phyloP scores from a whole-genome alignment of 2,797 vertebrate species.

The Dendrocincla fuliginosa region DNA sequence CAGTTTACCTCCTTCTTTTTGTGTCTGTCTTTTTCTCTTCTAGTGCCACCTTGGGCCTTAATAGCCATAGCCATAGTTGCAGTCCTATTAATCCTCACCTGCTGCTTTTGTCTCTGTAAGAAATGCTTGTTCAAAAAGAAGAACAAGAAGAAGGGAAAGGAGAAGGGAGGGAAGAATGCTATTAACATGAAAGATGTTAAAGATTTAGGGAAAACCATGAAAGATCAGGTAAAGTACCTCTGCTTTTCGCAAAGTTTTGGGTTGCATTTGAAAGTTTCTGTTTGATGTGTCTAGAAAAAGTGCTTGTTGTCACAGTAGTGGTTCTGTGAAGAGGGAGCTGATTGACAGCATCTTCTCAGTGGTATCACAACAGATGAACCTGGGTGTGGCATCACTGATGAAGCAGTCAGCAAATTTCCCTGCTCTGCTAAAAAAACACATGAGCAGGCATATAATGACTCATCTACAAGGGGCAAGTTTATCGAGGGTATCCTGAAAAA shows the following conservation, averaged over 20 bases:
- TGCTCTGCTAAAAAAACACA: neutral
- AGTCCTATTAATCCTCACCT: slow-evolving; percentile 94
- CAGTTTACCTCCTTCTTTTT: slow-evolving; percentile 12
- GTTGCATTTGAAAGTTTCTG: slow-evolving; percentile 23
- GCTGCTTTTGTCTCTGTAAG: slow-evolving; percentile 99
- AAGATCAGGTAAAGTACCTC: slow-evolving; percentile 89
- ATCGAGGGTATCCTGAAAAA: neutral
- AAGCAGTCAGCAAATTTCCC: neutral
- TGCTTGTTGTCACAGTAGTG: neutral
- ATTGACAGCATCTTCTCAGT: neutral
- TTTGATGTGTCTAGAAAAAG: neutral
- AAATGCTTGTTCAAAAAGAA: slow-evolving; percentile 99
- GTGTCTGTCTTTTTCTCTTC: slow-evolving; percentile 69
- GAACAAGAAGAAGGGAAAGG: slow-evolving; percentile 99
- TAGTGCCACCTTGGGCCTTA: slow-evolving; percentile 99
- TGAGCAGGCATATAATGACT: neutral
- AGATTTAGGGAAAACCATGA: slow-evolving; percentile 90
- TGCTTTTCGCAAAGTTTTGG: neutral
- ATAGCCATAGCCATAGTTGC: slow-evolving; percentile 97
- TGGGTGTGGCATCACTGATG: neutral
- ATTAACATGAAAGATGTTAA: slow-evolving; percentile 99
- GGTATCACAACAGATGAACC: neutral
- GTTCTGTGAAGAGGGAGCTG: neutral
- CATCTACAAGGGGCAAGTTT: neutral
- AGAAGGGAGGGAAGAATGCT: slow-evolving; percentile 98